Evolutionary conservation across 2,797 vertebrate genomes (phyloP), one percentile per base, ranked within the genome.

Genomic region (Pipistrellus pygmaeus): DNA sequence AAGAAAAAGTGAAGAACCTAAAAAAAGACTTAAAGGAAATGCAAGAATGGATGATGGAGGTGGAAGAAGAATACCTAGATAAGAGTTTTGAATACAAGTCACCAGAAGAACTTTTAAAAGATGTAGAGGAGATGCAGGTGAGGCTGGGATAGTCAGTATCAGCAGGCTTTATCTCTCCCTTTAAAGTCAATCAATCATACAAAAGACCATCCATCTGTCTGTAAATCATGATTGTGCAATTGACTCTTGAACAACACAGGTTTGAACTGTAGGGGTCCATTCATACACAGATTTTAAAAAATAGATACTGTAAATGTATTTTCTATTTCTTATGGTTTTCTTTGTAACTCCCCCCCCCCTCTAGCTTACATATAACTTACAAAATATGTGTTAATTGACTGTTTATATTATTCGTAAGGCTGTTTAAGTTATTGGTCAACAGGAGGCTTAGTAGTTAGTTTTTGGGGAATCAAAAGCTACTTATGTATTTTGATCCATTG

Each of bases 91-190:
- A 99, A 91, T 99, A 99, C 97, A 99, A 99, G 98, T 99, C 99
- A 90, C 99, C 99, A 0, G 99, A 99, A 98, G 99, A 99, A 85
- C 98, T 38, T 38, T 99, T 46, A 99, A 99, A 97, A 98, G 99
- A 99, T 0, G 98, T 99, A 97, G 99, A 99, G 30, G 99, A 99
- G 97, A 99, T 99, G 99, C 99, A 99, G 99, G 99, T 99, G 95
- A 96, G 98, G 8, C 7, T 17, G 35, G 4, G 23, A 0, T 10
- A 1, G n/a, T 7, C 23, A 2, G 38, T 2, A 27, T 9, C 35
- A 5, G 0, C 2, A n/a, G 51, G 3, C 30, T 60, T 32, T 1
- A 0, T 8, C 0, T 17, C 25, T 27, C 72, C 51, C 27, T 66
- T 2, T 6, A 11, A 72, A 64, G 4, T 15, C 75, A 25, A 1